Evolutionary conservation across 2,888 invertebrate genomes (phyloP).

Genomic region (Pterostichus niger): DNA sequence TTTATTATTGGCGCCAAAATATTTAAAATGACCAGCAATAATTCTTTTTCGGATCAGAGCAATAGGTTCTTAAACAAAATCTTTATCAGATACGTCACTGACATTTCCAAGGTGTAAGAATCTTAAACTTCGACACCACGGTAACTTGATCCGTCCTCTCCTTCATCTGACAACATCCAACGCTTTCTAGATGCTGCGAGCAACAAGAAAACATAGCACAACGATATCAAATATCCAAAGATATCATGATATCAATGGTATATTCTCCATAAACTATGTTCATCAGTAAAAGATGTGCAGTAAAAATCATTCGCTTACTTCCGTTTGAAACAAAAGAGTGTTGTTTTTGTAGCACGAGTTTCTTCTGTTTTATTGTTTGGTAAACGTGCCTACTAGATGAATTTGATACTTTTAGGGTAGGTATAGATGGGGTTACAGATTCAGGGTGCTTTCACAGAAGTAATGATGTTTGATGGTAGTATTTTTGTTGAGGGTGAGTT

Average conservation of each 20-base stretch:
- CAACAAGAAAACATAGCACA: constrained; percentile 16
- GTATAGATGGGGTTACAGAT: constrained; percentile 34
- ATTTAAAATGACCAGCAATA: no score
- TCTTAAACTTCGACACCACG: constrained; percentile 43
- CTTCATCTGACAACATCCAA: constrained; percentile 15
- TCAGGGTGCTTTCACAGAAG: not conserved
- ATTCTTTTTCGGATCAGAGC: not conserved
- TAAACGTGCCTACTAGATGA: constrained; percentile 53
- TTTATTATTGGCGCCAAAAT: constrained; percentile 23
- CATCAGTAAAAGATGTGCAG: constrained; percentile 8
- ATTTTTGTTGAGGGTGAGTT: constrained; percentile 34
- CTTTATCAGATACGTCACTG: constrained; percentile 44
- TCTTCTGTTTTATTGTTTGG: constrained; percentile 46
- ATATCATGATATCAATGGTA: constrained; percentile 14
- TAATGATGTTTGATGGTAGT: constrained; percentile 30
- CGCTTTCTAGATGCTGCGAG: constrained; percentile 4
- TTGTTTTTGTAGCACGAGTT: constrained; percentile 41
- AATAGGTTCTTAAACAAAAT: constrained; percentile 34
- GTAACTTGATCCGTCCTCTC: constrained; percentile 42
- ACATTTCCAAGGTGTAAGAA: constrained; percentile 43
- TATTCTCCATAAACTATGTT: constrained; percentile 40
- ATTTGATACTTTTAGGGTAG: constrained; percentile 37
- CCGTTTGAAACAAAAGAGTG: constrained; percentile 48
- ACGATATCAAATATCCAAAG: constrained; percentile 44
- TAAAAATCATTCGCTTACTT: constrained; percentile 34